A percentile compares a stretch with the other conserved stretches of the same genome.
Conservation (phyloP, 1,140 invertebrate species). For the Bombyx mandarina region DNA sequence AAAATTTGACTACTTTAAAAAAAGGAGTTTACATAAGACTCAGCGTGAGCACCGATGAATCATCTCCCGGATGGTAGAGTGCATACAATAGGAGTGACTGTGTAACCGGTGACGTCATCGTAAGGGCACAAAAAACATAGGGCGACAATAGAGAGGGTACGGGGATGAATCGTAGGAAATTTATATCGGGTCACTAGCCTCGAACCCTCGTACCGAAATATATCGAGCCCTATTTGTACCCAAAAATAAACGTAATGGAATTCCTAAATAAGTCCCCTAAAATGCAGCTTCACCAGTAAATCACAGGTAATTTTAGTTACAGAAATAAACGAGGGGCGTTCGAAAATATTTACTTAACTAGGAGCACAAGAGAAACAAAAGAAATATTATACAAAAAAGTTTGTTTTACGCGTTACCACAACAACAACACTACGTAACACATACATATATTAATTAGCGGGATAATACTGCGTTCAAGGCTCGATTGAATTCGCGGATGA, state of each 20-base stretch:
- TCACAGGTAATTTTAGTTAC: slow-evolving; percentile 8
- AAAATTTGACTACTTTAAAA: slow-evolving; percentile 18
- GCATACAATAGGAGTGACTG: slow-evolving; percentile 39
- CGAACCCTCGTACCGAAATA: slow-evolving; percentile 36
- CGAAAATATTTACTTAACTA: too few species aligned
- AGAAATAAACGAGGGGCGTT: not conserved
- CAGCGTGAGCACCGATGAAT: slow-evolving; percentile 48
- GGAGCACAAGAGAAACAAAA: too few species aligned
- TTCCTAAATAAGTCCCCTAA: slow-evolving; percentile 8
- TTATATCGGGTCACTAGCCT: slow-evolving; percentile 53
- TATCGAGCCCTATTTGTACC: slow-evolving; percentile 28
- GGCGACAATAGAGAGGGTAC: slow-evolving; percentile 49
- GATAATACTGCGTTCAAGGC: too few species aligned
- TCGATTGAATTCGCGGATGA: too few species aligned
- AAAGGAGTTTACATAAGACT: slow-evolving; percentile 30
- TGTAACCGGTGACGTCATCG: slow-evolving; percentile 55
- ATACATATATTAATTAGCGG: too few species aligned
- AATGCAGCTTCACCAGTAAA: slow-evolving; percentile 3
- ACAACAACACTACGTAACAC: too few species aligned
- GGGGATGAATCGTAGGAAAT: slow-evolving; percentile 64
- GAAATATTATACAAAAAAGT: too few species aligned
- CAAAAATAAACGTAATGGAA: slow-evolving; percentile 21
- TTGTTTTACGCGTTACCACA: too few species aligned
- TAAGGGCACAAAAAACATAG: slow-evolving; percentile 44
- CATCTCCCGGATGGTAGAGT: slow-evolving; percentile 39